Base-by-base conservation (phyloP, 1,140 invertebrate species). In the Dryas iulia region DNA sequence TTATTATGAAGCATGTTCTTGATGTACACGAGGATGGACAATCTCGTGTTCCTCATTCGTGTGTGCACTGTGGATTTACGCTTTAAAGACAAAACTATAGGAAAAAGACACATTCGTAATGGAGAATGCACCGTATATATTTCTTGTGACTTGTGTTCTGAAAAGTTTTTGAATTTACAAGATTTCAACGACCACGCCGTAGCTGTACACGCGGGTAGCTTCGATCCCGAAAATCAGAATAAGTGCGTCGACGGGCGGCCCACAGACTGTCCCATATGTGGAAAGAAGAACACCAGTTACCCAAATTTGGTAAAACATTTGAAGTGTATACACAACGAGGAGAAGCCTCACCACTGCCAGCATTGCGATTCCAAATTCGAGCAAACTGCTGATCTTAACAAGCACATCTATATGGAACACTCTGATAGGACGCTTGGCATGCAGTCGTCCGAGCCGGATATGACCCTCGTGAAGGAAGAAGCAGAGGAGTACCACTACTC, bases 301-400 rank as follows among this genome's bases (percentile, higher is more conserved):
- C 89, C 92, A 10, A 93, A 93, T 83, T 90, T 94, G 77, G 82
- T 93, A 7, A 91, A 93, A 72, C 93, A 94, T 81, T 89, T 93
- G 69, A 93, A 92, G 75, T 84, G 81, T 21, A 82, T 92, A 39
- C 91, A 88, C 76, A 92, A 83, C 59, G 89, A 90, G 69, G 88
- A 91, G 59, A 92, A 83, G 59, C 92, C 86, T 66, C 91, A 91
- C 77, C 92, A 86, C 68, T 93, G 88, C 57, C 83, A 87, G 57
- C 86, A 92, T 65, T 93, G 92, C 56, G 85, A 91, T 25, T 65
- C 82, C 28, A 93, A 92, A 79, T 93, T 86, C 70, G 86, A 88
- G 71, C 81, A 86, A 71, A 81, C 89, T 63, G 79, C 82, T 53
- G 91, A 92, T 75, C 79, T 93, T 8, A 92, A 92, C 66, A 86